Conservation (phyloP, 2,797 vertebrate genomes). For the Erpetoichthys calabaricus region DNA sequence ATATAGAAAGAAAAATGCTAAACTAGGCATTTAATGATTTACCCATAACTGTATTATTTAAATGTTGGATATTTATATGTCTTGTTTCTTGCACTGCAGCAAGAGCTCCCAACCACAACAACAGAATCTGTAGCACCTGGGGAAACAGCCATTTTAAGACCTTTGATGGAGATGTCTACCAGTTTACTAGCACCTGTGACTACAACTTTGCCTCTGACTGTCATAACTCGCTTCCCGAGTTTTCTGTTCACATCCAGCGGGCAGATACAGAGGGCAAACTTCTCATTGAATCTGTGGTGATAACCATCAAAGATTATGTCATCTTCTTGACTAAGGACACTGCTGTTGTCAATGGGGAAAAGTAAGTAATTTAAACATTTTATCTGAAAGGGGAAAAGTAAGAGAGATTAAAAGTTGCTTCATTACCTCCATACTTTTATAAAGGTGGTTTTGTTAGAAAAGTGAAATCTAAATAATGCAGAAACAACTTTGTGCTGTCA, state of each 20-base stretch:
- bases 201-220: constrained; percentile 86
- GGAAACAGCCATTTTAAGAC: constrained; percentile 83
- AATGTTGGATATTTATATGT: background rate
- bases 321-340: constrained; percentile 48
- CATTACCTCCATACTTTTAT: too few relatives aligned
- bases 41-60: too few relatives aligned
- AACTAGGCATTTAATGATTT: too few relatives aligned
- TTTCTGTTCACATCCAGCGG: constrained; percentile 72
- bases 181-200: constrained; percentile 71
- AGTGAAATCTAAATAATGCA: too few relatives aligned
- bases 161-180: constrained; percentile 75
- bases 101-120: constrained; percentile 52
- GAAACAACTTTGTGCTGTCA: too few relatives aligned
- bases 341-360: constrained; percentile 43
- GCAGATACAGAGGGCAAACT: constrained; percentile 25
- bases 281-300: constrained; percentile 49
- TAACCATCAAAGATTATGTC: constrained; percentile 57
- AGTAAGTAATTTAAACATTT: constrained; percentile 68
- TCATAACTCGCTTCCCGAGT: constrained; percentile 53
- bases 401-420: too few relatives aligned
- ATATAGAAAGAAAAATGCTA: too few relatives aligned
- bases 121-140: constrained; percentile 88
- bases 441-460: too few relatives aligned
- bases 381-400: background rate
- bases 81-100: constrained; percentile 31